phyloP scores from a whole-genome alignment of 2,888 invertebrate species.

The Chalcosyrphus nemorum region DNA sequence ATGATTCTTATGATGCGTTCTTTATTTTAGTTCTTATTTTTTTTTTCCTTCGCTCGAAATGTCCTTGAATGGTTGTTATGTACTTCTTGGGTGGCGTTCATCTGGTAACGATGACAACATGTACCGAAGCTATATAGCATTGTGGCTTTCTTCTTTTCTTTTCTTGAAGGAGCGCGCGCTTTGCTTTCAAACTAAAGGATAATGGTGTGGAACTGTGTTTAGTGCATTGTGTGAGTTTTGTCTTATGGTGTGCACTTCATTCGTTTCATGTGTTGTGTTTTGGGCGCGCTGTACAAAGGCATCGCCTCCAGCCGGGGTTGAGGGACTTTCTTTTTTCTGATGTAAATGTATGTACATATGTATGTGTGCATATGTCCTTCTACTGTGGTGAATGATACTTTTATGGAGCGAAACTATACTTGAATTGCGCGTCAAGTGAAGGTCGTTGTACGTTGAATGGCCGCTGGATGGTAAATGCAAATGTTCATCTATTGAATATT shows the following conservation, averaged over 20 bases:
- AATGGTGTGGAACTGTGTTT: conserved; percentile 59
- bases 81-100: conserved; percentile 11
- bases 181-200: conserved; percentile 50
- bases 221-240: conserved; percentile 52
- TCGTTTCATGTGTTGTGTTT: conserved; percentile 33
- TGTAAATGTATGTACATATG: background rate
- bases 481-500: background rate
- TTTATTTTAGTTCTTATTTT: conserved; percentile 40
- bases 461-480: background rate
- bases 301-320: conserved; percentile 3
- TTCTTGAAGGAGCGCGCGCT: conserved; percentile 25
- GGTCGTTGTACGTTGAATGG: conserved; percentile 9
- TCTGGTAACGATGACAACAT: conserved; percentile 6
- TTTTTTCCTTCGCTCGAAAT: conserved; percentile 17
- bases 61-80: conserved; percentile 57
- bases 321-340: background rate
- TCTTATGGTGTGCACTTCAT: conserved; percentile 61
- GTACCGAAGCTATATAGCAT: conserved; percentile 1
- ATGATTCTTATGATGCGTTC: conserved; percentile 49
- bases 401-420: conserved; percentile 13
- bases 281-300: background rate
- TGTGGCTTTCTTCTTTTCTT: conserved; percentile 7
- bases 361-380: background rate
- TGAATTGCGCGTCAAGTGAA: conserved; percentile 1
- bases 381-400: conserved; percentile 8